Conservation (phyloP, 2,113 vertebrate genomes). For the Anguilla japonica region DNA sequence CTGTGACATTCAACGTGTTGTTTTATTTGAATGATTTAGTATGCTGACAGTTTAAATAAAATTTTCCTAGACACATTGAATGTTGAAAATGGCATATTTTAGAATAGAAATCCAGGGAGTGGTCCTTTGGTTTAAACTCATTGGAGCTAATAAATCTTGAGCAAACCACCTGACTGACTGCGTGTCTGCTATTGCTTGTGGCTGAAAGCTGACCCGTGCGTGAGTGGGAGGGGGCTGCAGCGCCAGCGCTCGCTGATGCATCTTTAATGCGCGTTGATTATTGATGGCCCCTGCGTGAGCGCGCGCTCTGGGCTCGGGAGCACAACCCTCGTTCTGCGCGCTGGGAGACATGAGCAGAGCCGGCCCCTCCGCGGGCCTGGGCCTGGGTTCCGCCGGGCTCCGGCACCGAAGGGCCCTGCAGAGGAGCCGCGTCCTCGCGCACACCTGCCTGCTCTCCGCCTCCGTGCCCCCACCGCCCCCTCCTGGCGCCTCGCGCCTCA, state of each 20-base stretch:
- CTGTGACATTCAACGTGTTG: no score
- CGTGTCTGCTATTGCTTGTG: slow-evolving; percentile 30
- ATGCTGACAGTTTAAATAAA: no score
- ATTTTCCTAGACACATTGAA: no score
- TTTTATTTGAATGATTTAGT: no score
- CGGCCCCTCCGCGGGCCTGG: slow-evolving; percentile 30
- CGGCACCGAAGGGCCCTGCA: slow-evolving; percentile 41
- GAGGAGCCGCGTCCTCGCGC: slow-evolving; percentile 34
- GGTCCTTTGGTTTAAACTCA: no score
- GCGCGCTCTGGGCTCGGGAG: slow-evolving; percentile 27
- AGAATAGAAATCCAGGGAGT: no score
- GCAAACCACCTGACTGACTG: background rate
- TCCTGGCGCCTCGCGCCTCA: slow-evolving; percentile 12
- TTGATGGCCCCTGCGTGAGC: slow-evolving; percentile 53
- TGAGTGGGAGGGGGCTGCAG: slow-evolving; percentile 37
- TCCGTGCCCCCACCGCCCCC: slow-evolving; percentile 33
- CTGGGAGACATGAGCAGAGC: slow-evolving; percentile 49
- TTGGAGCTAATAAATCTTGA: no score
- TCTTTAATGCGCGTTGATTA: slow-evolving; percentile 67
- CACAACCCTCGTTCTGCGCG: background rate
- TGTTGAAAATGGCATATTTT: no score
- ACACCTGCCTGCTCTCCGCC: slow-evolving; percentile 42
- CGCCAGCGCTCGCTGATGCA: slow-evolving; percentile 53
- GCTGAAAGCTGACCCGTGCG: slow-evolving; percentile 56
- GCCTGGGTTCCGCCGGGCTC: slow-evolving; percentile 36